Base-by-base conservation (phyloP, 2,797 vertebrate species). In the Mionectes olivaceus region DNA sequence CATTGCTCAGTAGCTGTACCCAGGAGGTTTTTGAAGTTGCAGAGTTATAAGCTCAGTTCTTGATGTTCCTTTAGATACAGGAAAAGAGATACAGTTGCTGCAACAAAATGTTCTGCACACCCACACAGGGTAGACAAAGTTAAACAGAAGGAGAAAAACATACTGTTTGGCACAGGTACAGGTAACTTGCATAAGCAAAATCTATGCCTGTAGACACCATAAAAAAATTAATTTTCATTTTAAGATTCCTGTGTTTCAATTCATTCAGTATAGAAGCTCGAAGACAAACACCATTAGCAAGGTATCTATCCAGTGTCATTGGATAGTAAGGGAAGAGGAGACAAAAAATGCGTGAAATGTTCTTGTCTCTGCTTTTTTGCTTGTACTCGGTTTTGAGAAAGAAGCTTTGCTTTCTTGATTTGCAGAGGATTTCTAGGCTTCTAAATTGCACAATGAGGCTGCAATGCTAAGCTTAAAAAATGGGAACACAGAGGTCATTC, bases 81-180 rank as follows among this genome's bases (percentile, higher is more conserved):
- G 47, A 70, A 83, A 63, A 74, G 30, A 83, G 19, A 61, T 41
- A 67, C 5, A 74, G 49, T 61, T 2, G 2, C 39, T 87, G 63
- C 59, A 79, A 80, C 35, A 82, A 56, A 79, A 90, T 69, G 47
- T 89, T 93, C 68, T 81, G 57, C 28, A 61, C 53, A 61, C 61
- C 15, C 81, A 49, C n/a, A 11, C 7, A 7, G 37, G 35, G 43
- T 81, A 90, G 75, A 39, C 59, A 83, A 89, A 92, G 90, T 55
- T 94, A 86, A 84, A 23, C 65, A 93, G 71, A 73, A 88, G 57
- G 59, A 75, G 39, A 61, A 94, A 95, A 96, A 86, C 52, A 81
- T 63, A 23, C n/a, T 7, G 0, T 23, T 83, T 94, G 89, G 71
- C 83, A 85, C 39, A 63, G 41, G 13, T 43, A 56, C 0, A 44